A percentile compares a stretch with the other conserved stretches of the same genome.
phyloP scores from a whole-genome alignment of 2,797 vertebrate genomes.

The Enteromius argenteus region DNA sequence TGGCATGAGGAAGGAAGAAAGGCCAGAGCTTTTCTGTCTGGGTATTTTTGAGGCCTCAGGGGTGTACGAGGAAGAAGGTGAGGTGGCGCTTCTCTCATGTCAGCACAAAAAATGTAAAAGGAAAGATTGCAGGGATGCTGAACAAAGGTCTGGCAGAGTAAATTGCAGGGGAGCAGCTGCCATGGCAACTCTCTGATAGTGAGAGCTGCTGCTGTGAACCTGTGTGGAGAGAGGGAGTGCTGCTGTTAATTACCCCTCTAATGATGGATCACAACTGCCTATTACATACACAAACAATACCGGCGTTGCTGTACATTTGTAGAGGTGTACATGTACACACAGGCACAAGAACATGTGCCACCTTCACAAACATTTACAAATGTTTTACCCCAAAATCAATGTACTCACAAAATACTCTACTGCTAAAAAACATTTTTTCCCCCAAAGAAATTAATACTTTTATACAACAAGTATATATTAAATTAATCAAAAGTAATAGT shows the following conservation, averaged over 20 bases:
- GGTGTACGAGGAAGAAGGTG: conserved; percentile 22
- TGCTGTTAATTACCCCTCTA: conserved; percentile 45
- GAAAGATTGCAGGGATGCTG: conserved; percentile 52
- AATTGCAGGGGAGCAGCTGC: conserved; percentile 75
- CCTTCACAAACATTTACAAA: not conserved
- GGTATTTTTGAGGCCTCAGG: conserved; percentile 23
- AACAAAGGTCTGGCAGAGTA: conserved; percentile 66
- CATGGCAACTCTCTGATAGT: conserved; percentile 72
- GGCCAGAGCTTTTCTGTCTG: conserved; percentile 5
- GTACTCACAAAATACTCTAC: not conserved
- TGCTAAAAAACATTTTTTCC: not conserved
- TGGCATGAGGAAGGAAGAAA: conserved; percentile 1
- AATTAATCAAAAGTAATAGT: not conserved
- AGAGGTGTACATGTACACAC: not conserved
- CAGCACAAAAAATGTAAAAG: conserved; percentile 43
- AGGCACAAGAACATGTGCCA: not conserved
- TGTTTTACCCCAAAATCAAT: not conserved
- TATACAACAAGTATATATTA: not conserved
- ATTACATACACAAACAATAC: conserved; percentile 37
- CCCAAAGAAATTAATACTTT: not conserved
- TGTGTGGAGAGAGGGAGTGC: conserved; percentile 11
- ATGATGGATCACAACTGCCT: conserved; percentile 47
- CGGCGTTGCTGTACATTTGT: not conserved
- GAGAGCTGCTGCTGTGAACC: conserved; percentile 17
- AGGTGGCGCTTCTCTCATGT: conserved; percentile 28